Conservation (phyloP, 2,888 invertebrate species). For the Steinernema scapterisci region DNA sequence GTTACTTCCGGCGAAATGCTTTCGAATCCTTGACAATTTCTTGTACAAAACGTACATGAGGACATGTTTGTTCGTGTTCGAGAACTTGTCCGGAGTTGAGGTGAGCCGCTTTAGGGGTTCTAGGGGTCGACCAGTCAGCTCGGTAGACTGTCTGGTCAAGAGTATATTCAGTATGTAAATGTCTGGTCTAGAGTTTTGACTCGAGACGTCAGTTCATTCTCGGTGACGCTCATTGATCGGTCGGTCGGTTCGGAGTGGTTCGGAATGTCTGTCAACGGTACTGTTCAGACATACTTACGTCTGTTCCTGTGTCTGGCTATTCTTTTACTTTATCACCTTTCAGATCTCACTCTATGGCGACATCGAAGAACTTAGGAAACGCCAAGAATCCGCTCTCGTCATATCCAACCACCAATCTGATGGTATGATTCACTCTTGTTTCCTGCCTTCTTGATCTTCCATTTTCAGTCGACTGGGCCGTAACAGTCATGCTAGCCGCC, state of each 20-base stretch:
- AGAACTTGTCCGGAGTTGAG: constrained; percentile 55
- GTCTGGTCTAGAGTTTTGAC: too few relatives aligned
- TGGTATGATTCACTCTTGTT: constrained; percentile 40
- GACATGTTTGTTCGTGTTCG: constrained; percentile 62
- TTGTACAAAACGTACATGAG: constrained; percentile 59
- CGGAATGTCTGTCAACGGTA: too few relatives aligned
- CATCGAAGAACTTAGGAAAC: constrained; percentile 39
- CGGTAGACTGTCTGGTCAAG: too few relatives aligned
- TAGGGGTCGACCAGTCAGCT: too few relatives aligned
- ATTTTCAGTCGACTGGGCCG: constrained; percentile 60
- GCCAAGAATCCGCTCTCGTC: constrained; percentile 49
- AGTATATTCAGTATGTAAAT: too few relatives aligned
- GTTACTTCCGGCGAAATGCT: constrained; percentile 45
- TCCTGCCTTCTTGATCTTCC: not conserved
- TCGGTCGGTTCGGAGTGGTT: too few relatives aligned
- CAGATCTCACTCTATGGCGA: constrained; percentile 55
- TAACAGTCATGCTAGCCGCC: constrained; percentile 58
- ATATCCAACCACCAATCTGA: constrained; percentile 64
- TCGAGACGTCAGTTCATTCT: too few relatives aligned
- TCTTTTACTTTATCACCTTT: too few relatives aligned
- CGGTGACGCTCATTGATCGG: too few relatives aligned
- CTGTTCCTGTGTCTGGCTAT: too few relatives aligned
- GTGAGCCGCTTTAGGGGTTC: constrained; percentile 36
- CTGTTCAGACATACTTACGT: too few relatives aligned
- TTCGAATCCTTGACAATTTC: constrained; percentile 50